These are phyloP conservation scores for Drosophila carrolli DNA, from an alignment of 1,140 invertebrate species.

Conservation along the genomic window DNA sequence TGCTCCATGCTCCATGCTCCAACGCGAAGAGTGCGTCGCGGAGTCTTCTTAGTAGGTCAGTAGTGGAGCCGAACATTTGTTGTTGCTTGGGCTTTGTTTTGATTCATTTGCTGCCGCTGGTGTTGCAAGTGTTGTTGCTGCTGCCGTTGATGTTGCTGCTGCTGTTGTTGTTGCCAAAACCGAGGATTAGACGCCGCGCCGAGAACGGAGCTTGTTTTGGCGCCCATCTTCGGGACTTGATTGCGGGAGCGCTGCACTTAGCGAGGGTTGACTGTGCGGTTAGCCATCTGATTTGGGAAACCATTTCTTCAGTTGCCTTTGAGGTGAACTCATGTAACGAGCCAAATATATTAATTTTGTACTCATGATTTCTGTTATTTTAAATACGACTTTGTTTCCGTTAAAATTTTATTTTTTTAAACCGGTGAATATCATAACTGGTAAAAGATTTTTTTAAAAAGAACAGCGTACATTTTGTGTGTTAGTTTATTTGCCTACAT, in stretches of 20 bases:
- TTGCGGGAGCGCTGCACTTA: constrained; percentile 13
- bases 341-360: too few relatives aligned
- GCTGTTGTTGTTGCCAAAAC: constrained; percentile 16
- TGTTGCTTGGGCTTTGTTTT: constrained; percentile 64
- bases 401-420: too few relatives aligned
- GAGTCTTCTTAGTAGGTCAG: constrained; percentile 77
- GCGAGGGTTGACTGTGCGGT: constrained; percentile 14
- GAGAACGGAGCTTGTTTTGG: constrained; percentile 54
- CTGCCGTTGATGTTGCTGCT: neutral
- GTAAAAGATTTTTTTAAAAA: too few relatives aligned
- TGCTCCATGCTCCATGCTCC: neutral
- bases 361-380: too few relatives aligned
- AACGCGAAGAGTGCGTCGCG: constrained; percentile 46
- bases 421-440: too few relatives aligned
- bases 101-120: constrained; percentile 57
- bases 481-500: too few relatives aligned
- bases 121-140: constrained; percentile 19
- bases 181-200: constrained; percentile 36
- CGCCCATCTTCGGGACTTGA: constrained; percentile 47
- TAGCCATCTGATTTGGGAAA: neutral
- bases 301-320: neutral
- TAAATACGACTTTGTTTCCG: too few relatives aligned
- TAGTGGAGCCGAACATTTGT: constrained; percentile 72
- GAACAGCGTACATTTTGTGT: too few relatives aligned
- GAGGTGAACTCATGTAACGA: too few relatives aligned